Base-by-base conservation (phyloP, 2,888 invertebrate genomes). In the Laothoe populi region DNA sequence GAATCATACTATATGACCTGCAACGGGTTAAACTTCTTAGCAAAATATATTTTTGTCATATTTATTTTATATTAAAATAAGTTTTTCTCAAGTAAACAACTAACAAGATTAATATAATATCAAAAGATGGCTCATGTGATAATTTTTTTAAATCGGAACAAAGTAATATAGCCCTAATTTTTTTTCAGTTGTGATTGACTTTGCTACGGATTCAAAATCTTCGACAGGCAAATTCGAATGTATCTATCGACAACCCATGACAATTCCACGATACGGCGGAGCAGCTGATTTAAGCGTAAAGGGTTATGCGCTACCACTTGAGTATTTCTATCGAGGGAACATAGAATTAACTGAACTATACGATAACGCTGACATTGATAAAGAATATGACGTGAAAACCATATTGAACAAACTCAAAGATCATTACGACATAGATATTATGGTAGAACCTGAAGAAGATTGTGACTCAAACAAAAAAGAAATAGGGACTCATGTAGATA, bases 221-320 rank as follows among this genome's bases (percentile, higher is more conserved):
- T 64, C 87, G 5, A 95, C 95, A 0, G 95, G 95, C 7, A 88
- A 88, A 24, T 95, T 95, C 68, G 94, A 95, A 81, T 88, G 93
- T 60, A 89, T 93, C 59, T 94, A 93, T 70, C 81, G 79, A 7
- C 92, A 92, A 62, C 83, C 87, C 2, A 79, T 89, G 71, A 84
- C 86, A 13, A 63, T 75, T 42, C 88, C 86, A 7, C 77, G 74
- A 35, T 87, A 79, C 66, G 78, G 79, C 1, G 68, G 68, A 8
- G 76, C 79, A 7, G 65, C 77, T 8, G 87, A 92, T 62, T 71
- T 93, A 16, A 44, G 63, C 21, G 72, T 91, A 5, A 77, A 75
- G 40, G 92, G 93, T 8, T 70, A 67, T 48, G 58, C 78, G 1
- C 70, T 92, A 53, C 86, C 86, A 2, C 53, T 65, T 7, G 82